Evolutionary conservation across 64 coral and sea anemone species (phyloP), one percentile per base, ranked within the genome.

Genomic region (Astreopora myriophthalma): DNA sequence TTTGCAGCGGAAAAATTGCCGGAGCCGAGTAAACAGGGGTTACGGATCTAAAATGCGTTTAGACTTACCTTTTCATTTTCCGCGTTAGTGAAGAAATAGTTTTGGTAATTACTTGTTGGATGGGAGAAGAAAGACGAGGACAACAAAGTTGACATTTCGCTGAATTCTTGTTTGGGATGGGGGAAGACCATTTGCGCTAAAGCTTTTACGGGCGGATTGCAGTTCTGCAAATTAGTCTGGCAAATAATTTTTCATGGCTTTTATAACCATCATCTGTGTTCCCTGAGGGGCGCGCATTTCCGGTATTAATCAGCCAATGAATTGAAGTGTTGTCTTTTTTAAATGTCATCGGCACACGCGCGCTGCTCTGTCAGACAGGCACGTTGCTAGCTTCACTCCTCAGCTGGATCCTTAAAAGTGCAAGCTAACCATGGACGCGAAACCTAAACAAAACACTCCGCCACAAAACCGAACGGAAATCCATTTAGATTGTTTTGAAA

Each of bases 31-130:
- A 24, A 66, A 66, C 27, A 26, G 24, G 5, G 28, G 2, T 16
- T 66, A 64, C 8, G 34, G n/a, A 63, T 83, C n/a, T 19, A 64
- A 64, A 83, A n/a, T 38, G 14, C 25, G 67, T 70, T 70, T 7
- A 70, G 67, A 52, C 79, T 65, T 65, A 83, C 79, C 79, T 83
- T 83, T n/a, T 83, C 79, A 37, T 83, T 83, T 36, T 83, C 79
- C 52, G 57, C 79, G 55, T 63, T 83, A 22, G 79, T 64, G 52
- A 64, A 33, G 58, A 83, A 83, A 64, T 83, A 83, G 34, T 83
- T 83, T 17, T 83, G 79, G 57, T 64, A 83, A 19, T 61, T 83
- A 38, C 79, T 83, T 1, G 79, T 63, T 38, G 79, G 79, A 65
- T 83, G 79, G 5, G 79, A 83, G 58, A 83, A 82, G 3, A 64